phyloP scores from a whole-genome alignment of 2,888 invertebrate genomes.

The Danaus chrysippus region DNA sequence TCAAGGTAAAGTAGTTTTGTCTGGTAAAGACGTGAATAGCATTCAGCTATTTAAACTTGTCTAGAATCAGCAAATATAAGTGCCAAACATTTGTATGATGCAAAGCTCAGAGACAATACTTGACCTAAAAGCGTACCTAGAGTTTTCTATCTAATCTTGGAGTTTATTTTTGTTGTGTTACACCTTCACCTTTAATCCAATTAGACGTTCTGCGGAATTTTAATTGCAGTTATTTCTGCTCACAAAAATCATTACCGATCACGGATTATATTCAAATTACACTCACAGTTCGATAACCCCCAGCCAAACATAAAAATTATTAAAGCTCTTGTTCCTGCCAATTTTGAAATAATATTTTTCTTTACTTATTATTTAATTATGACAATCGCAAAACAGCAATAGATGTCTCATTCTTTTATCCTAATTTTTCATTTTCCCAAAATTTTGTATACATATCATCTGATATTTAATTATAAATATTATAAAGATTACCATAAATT shows the following conservation, averaged over 20 bases:
- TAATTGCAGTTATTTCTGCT: neutral
- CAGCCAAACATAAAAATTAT: neutral
- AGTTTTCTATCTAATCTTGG: constrained; percentile 36
- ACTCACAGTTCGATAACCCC: neutral
- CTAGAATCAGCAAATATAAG: constrained; percentile 31
- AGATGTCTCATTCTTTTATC: too few relatives aligned
- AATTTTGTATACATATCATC: too few relatives aligned
- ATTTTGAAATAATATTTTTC: neutral
- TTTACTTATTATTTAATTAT: neutral
- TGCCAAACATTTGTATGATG: constrained; percentile 36
- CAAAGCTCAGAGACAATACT: constrained; percentile 36
- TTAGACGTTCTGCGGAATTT: constrained; percentile 21
- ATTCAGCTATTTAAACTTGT: constrained; percentile 26
- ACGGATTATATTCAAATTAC: neutral
- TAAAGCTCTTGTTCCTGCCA: neutral
- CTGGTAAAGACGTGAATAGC: constrained; percentile 25
- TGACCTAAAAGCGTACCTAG: constrained; percentile 37
- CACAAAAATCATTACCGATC: neutral
- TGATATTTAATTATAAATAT: too few relatives aligned
- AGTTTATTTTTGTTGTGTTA: constrained; percentile 32
- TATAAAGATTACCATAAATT: too few relatives aligned
- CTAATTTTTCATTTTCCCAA: too few relatives aligned
- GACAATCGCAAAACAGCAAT: too few relatives aligned
- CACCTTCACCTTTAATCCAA: constrained; percentile 30
- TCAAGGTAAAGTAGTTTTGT: constrained; percentile 28